Base-by-base conservation (phyloP, 1,140 invertebrate species). In the Magallana angulata region DNA sequence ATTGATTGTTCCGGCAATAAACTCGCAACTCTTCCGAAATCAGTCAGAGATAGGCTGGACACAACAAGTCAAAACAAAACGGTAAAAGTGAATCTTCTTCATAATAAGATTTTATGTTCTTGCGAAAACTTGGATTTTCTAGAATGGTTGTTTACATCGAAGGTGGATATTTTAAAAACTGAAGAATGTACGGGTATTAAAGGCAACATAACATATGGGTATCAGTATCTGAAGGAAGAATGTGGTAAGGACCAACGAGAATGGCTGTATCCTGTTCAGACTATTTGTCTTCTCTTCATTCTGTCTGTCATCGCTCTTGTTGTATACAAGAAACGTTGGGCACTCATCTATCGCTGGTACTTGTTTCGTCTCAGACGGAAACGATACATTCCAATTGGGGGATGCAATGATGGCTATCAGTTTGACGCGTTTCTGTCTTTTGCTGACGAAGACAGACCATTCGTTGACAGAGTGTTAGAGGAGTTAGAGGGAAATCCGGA, bases 291-390 rank as follows among this genome's bases (percentile, higher is more conserved):
- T 82, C 18, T 82, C 48, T 57, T 82, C 68, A 36, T 76, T 12
- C 6, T 30, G 1, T 76, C 18, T 30, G 68, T 76, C 11, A 12
- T 36, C 1, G 68, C 12, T 11, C 24, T 76, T 76, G 12, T 76
- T 24, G 18, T 30, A 12, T 76, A 82, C 57, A 82, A n/a, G 14
- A 82, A 82, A 24, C 81, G 81, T 6, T 82, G 81, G 81, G 48
- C 48, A 12, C n/a, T 82, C 56, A 57, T n/a, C 3, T 82, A 82
- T 58, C 81, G 81, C 12, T 82, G 81, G 81, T 82, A 82, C 81
- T n/a, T 82, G 48, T 82, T 57, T 58, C 81, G 81, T 8, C 18
- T 82, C 9, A 36, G 48, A 24, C 14, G 48, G 7, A 82, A 82
- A 58, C 48, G 81, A 57, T 82, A 82, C 14, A 57, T 48, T n/a